Evolutionary conservation across 2,797 vertebrate genomes (phyloP), one percentile per base, ranked within the genome.

Genomic region (Peromyscus melanophrys): DNA sequence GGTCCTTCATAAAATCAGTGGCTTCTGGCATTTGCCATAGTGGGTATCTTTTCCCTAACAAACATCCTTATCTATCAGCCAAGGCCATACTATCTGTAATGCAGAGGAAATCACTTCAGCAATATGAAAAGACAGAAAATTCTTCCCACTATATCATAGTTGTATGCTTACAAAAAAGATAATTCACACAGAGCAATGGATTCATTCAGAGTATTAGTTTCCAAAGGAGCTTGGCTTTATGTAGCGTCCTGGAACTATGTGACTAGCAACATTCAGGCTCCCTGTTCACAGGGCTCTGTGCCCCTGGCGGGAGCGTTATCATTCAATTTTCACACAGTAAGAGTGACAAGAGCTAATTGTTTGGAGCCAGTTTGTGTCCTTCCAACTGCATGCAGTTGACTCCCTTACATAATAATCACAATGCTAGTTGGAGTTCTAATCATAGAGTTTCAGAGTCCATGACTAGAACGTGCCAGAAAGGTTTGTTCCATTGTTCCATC

Each of bases 261-360:
- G 86, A 46, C 76, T 93, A 76, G 76, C 86, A 86, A 3, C 69
- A 49, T 17, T 94, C 52, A 90, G 61, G 84, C 31, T 34, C 87
- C 96, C 93, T 67, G 94, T 65, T 75, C 97, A 83, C 95, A 92
- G 94, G 97, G 83, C 69, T 94, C 69, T 76, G 31, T 31, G 83
- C 65, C 84, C 89, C 96, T 90, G 37, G 16, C 0, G 49, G 61
- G 49, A 69, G 77, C 97, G 90, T 98, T 94, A 93, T 92, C 94
- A 85, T 98, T 98, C 97, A 95, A 97, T 98, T 98, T 98, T 97
- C 96, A 93, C 97, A 92, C 92, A 97, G 97, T 96, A 89, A 96
- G 98, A 63, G 83, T 97, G 98, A 97, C 89, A 59, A 90, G 97
- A 98, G 94, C 94, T 98, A 96, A 98, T 98, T 98, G 97, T 92